Evolutionary conservation across 2,888 invertebrate species (phyloP), one percentile per base, ranked within the genome.

Genomic region (Cynaeus angustus): DNA sequence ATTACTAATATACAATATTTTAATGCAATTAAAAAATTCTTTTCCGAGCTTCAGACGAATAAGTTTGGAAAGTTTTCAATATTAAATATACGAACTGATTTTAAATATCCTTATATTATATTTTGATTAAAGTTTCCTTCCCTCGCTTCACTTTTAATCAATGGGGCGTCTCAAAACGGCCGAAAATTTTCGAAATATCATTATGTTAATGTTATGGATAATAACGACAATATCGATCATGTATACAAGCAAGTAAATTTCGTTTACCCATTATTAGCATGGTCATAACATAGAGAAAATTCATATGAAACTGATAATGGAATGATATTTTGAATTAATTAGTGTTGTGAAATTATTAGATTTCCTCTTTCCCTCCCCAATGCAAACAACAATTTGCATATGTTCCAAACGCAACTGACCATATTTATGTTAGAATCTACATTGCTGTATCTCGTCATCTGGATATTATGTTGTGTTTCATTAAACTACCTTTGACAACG

Each of bases 11-110:
- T 75, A 80, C 75, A 78, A 80, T 80, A 79, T 79, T 79, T 79
- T 79, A 80, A 80, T 80, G 79, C 80, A 80, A 80, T 80, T 79
- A 80, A 79, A 79, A 79, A 78, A 79, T 78, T 79, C 79, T 77
- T 80, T 77, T 72, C 74, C 58, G 68, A 61, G 53, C 59, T 65
- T 26, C 46, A 43, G 33, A 48, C 66, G 64, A 66, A 62, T 58
- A 76, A 75, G 75, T 78, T 77, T 73, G 71, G 66, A 72, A 78
- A 77, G 72, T 76, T 74, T 73, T 72, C 74, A 75, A 75, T 74
- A 75, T 77, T 53, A 76, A 76, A 77, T 74, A 74, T 73, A 76
- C 74, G 73, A 70, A 78, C 75, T 75, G 79, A 77, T 76, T 79
- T 78, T 78, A 78, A 79, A 79, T 78, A 67, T 67, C 76, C 75